phyloP scores from a whole-genome alignment of 2,888 invertebrate species.

The Bedellia somnulentella region DNA sequence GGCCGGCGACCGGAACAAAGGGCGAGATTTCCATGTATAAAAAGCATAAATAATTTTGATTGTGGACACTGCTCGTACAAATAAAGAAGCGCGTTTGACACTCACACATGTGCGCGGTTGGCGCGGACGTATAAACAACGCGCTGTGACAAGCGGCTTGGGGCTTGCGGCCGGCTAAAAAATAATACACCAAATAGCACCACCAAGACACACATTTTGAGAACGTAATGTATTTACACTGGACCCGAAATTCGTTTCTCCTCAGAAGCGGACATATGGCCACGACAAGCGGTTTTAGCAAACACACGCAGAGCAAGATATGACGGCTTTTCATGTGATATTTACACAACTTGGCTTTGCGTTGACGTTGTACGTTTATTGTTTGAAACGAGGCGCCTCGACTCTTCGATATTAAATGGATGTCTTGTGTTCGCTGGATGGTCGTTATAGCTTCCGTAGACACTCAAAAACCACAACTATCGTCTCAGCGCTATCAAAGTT shows the following conservation, averaged over 20 bases:
- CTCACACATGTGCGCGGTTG: constrained; percentile 29
- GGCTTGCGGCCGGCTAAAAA: constrained; percentile 21
- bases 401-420: too few relatives aligned
- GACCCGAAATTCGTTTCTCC: constrained; percentile 24
- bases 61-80: constrained; percentile 38
- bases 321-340: constrained; percentile 3
- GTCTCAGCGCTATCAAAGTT: too few relatives aligned
- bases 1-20: constrained; percentile 26
- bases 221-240: constrained; percentile 49
- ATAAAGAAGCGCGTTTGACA: constrained; percentile 38
- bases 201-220: constrained; percentile 31
- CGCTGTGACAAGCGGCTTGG: constrained; percentile 12
- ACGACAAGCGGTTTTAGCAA: constrained; percentile 10
- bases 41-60: constrained; percentile 53
- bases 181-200: constrained; percentile 48
- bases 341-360: too few relatives aligned
- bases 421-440: too few relatives aligned
- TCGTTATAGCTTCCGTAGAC: too few relatives aligned
- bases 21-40: constrained; percentile 41
- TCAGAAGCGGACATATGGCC: constrained; percentile 19
- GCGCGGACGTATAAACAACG: constrained; percentile 35
- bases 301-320: constrained; percentile 5
- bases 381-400: too few relatives aligned
- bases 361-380: too few relatives aligned
- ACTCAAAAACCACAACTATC: too few relatives aligned